These are phyloP conservation scores for Leptatherina wallacei DNA, from an alignment of 2,797 vertebrate species.

Conservation along the genomic window DNA sequence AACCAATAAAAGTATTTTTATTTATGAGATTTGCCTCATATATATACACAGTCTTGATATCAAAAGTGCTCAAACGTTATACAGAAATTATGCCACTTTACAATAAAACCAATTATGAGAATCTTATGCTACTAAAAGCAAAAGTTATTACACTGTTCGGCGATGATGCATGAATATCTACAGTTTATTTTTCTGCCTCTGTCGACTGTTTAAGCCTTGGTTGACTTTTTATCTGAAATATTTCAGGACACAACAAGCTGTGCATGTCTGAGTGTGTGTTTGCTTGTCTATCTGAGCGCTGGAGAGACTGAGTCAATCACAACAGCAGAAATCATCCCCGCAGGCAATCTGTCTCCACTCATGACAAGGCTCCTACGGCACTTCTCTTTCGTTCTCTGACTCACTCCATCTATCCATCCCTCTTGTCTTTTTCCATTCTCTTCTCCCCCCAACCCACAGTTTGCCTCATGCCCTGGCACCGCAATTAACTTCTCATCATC, in stretches of 20 bases:
- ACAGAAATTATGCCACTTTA: background rate
- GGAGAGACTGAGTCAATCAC: slow-evolving; percentile 84
- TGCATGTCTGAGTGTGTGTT: slow-evolving; percentile 54
- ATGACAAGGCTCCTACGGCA: slow-evolving; percentile 86
- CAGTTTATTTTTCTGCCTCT: background rate
- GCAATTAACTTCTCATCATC: slow-evolving; percentile 79
- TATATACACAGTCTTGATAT: background rate
- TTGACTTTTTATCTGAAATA: slow-evolving; percentile 54
- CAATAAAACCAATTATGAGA: background rate
- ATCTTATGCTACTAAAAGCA: background rate
- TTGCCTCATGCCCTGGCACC: slow-evolving; percentile 60
- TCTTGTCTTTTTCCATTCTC: slow-evolving; percentile 3
- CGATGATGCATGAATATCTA: background rate
- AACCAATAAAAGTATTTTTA: background rate
- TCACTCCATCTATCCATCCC: slow-evolving; percentile 62
- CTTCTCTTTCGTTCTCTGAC: slow-evolving; percentile 79
- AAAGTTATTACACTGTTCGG: background rate
- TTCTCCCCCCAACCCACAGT: slow-evolving; percentile 51
- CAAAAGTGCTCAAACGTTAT: background rate
- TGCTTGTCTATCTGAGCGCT: slow-evolving; percentile 55
- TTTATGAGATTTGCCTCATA: background rate
- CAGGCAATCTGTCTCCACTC: slow-evolving; percentile 91
- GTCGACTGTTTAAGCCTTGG: slow-evolving; percentile 29
- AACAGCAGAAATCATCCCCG: slow-evolving; percentile 87
- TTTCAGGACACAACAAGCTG: slow-evolving; percentile 58